Evolutionary conservation across 2,113 vertebrate genomes (phyloP).

Genomic region (Oceanites oceanicus): DNA sequence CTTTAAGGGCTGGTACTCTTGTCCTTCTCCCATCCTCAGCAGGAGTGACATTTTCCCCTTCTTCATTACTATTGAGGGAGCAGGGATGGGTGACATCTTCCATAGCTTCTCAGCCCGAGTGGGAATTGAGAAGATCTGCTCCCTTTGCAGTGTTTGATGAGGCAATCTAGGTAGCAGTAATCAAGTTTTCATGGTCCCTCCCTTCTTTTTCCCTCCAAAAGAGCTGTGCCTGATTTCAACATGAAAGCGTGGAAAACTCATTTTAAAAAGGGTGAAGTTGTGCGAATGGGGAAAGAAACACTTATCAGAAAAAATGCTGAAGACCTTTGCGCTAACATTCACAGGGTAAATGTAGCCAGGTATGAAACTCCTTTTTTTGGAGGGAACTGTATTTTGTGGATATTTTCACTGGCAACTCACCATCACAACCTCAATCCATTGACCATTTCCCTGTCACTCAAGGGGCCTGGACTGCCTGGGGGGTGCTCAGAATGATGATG

Average conservation of each 20-base stretch:
- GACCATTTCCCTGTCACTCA: not conserved
- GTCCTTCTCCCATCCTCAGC: not conserved
- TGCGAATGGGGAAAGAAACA: not conserved
- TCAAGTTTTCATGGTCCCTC: not conserved
- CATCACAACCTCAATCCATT: not conserved
- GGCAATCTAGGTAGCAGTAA: not conserved
- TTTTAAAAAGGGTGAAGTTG: not conserved
- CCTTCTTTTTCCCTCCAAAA: not conserved
- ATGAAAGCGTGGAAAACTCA: not conserved
- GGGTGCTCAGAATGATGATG: not conserved
- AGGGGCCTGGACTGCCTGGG: not conserved
- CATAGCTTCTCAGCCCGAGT: not conserved
- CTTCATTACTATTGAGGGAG: not conserved
- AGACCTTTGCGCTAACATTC: not conserved
- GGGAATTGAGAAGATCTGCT: not conserved
- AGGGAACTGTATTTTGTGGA: not conserved
- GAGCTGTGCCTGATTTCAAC: not conserved
- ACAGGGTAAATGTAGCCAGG: not conserved
- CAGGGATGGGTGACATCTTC: not conserved
- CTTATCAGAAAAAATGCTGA: not conserved
- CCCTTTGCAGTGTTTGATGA: not conserved
- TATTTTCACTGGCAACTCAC: not conserved
- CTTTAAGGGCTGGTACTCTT: not conserved
- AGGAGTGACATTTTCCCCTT: not conserved
- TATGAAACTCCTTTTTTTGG: not conserved